Percentiles rank a stretch among this genome's conserved stretches.
Evolutionary conservation across 2,888 invertebrate species (phyloP).

Genomic region (Tenthredo livida): DNA sequence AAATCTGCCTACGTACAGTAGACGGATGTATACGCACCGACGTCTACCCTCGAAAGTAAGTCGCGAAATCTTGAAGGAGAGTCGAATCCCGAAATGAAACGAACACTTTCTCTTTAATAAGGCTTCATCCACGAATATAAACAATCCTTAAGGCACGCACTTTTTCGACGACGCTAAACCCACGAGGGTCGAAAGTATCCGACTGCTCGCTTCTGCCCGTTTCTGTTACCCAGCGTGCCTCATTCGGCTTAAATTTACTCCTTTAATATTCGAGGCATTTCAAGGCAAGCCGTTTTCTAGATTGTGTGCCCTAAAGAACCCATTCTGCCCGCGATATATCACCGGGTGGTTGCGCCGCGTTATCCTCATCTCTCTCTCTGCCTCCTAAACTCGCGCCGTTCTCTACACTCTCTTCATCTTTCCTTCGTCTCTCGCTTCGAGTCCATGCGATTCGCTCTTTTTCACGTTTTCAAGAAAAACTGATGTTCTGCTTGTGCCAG

Average conservation of each 20-base stretch:
- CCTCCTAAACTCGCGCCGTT: slow-evolving; percentile 16
- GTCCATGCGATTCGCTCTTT: slow-evolving; percentile 56
- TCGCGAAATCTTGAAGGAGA: slow-evolving; percentile 17
- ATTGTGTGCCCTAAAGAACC: slow-evolving; percentile 54
- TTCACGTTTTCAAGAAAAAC: slow-evolving; percentile 43
- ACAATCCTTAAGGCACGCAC: slow-evolving; percentile 52
- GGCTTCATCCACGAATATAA: slow-evolving; percentile 49
- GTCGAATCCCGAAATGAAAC: slow-evolving; percentile 18
- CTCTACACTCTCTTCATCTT: slow-evolving; percentile 23
- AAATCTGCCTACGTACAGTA: slow-evolving; percentile 17
- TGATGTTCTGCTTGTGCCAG: slow-evolving; percentile 34
- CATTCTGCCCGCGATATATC: slow-evolving; percentile 53
- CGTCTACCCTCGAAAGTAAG: slow-evolving; percentile 23
- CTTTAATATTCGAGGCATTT: slow-evolving; percentile 55
- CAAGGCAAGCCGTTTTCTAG: slow-evolving; percentile 54
- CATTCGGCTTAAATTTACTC: slow-evolving; percentile 55
- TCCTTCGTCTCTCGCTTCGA: slow-evolving; percentile 56
- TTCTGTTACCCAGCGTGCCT: slow-evolving; percentile 46
- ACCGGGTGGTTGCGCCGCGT: slow-evolving; percentile 48
- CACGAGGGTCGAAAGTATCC: slow-evolving; percentile 45
- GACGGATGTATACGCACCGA: not conserved
- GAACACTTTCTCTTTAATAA: slow-evolving; percentile 53
- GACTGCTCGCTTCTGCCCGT: slow-evolving; percentile 36
- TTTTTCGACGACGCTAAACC: slow-evolving; percentile 45
- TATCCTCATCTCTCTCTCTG: slow-evolving; percentile 11